Base-by-base conservation (phyloP, 1,140 invertebrate species). In the Charaxes varanes region DNA sequence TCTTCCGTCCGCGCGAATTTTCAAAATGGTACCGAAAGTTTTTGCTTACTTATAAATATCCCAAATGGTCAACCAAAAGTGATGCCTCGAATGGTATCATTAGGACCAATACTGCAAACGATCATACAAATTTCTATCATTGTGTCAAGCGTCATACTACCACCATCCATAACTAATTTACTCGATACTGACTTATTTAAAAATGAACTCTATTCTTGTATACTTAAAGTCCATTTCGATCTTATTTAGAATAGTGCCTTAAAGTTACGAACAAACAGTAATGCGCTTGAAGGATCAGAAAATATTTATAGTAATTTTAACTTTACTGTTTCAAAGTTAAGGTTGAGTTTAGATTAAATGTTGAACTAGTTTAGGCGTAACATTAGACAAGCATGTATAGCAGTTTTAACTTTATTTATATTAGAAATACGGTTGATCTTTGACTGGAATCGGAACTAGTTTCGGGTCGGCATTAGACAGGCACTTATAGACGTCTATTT, bases 401-500 rank as follows among this genome's bases (percentile, higher is more conserved):
- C 23, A 5, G 13, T n/a, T 15, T 14, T 15, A 28, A 28, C 3
- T 14, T 59, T 2, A 10, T 52, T 46, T 54, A 10, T 59, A 59
- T 37, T 34, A 0, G 2, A 2, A 10, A 19, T 43, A 53, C 34
- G 21, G 34, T 53, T 22, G 4, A 28, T 27, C 32, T 41, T 41
- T 24, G 3, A 6, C 3, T 38, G 34, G 6, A 2, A 17, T 6
- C 0, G 2, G 8, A 1, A 24, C 30, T 41, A 40, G 35, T 55
- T 37, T 26, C 2, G 16, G 40, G 10, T 21, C n/a, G 22, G 21
- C 14, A 34, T 32, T 45, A 44, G 31, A 50, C 45, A 44, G 53
- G 21, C 49, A 44, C 52, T 63, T 55, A 65, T 65, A 46, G 62
- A 32, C 18, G 48, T 26, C 41, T 36, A 71, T 71, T 67, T 71